Conservation (phyloP, 2,888 invertebrate genomes). For the Troilus luridus region DNA sequence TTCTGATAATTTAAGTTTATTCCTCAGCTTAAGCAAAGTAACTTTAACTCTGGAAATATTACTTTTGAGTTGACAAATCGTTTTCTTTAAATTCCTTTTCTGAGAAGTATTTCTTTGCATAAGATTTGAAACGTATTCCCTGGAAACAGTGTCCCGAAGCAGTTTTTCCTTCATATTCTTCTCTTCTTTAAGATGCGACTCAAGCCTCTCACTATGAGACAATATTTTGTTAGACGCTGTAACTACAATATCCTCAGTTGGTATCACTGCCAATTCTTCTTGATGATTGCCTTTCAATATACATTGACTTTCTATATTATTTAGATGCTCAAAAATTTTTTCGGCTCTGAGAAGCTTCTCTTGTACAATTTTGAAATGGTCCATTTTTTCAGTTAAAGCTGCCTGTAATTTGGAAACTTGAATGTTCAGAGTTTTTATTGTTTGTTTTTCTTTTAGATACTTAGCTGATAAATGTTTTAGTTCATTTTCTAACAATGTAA, state of each 20-base stretch:
- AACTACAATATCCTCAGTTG: conserved; percentile 2
- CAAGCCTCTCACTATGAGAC: background rate
- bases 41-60: background rate
- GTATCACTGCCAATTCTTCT: background rate
- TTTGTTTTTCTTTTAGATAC: background rate
- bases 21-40: background rate
- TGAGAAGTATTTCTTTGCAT: background rate
- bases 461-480: background rate
- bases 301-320: conserved; percentile 22
- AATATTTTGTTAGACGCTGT: conserved; percentile 45
- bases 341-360: conserved; percentile 49
- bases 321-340: conserved; percentile 52
- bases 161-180: conserved; percentile 45
- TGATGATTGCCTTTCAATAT: background rate
- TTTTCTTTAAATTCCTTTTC: conserved; percentile 10
- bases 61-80: conserved; percentile 1
- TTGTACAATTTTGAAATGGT: conserved; percentile 50
- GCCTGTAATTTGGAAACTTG: background rate
- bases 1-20: background rate
- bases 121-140: conserved; percentile 5
- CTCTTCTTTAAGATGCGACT: conserved; percentile 29
- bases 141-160: conserved; percentile 15
- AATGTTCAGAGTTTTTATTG: background rate
- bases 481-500: conserved; percentile 39
- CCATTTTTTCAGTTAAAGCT: conserved; percentile 32